Evolutionary conservation across 2,797 vertebrate species (phyloP).

Genomic region (Synaphobranchus kaupii): DNA sequence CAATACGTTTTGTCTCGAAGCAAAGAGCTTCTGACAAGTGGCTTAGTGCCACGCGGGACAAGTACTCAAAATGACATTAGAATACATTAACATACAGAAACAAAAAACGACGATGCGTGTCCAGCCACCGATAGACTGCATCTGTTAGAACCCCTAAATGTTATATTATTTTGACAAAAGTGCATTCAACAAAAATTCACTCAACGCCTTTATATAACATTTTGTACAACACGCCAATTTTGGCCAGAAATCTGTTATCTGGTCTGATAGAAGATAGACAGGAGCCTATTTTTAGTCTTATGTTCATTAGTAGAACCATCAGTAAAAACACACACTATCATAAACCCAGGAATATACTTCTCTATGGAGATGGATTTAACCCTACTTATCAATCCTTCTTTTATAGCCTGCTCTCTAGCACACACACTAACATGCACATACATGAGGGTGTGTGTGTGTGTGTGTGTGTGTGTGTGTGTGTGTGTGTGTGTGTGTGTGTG

Average conservation of each 20-base stretch:
- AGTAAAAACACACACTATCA: not conserved
- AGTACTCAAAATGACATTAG: constrained; percentile 68
- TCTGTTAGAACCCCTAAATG: not conserved
- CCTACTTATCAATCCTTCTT: not conserved
- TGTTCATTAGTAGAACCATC: not conserved
- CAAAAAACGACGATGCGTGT: constrained; percentile 38
- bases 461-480: constrained; percentile 10
- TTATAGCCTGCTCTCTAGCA: not conserved
- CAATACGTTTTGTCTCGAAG: constrained; percentile 68
- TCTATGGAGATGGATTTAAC: not conserved
- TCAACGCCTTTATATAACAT: not conserved
- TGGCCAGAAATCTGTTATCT: constrained; percentile 30
- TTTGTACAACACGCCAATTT: constrained; percentile 35
- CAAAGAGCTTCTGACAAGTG: constrained; percentile 78
- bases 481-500: not conserved
- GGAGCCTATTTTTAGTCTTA: constrained; percentile 18
- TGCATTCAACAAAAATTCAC: not conserved
- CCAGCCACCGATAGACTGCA: not conserved
- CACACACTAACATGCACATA: not conserved
- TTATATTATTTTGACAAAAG: not conserved
- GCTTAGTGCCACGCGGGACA: constrained; percentile 67
- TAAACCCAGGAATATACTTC: not conserved
- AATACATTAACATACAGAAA: constrained; percentile 69
- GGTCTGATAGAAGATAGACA: constrained; percentile 30
- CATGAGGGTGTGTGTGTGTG: not conserved